These are phyloP conservation scores for Macropodus opercularis DNA, from an alignment of 2,797 vertebrate genomes.

Conservation along the genomic window DNA sequence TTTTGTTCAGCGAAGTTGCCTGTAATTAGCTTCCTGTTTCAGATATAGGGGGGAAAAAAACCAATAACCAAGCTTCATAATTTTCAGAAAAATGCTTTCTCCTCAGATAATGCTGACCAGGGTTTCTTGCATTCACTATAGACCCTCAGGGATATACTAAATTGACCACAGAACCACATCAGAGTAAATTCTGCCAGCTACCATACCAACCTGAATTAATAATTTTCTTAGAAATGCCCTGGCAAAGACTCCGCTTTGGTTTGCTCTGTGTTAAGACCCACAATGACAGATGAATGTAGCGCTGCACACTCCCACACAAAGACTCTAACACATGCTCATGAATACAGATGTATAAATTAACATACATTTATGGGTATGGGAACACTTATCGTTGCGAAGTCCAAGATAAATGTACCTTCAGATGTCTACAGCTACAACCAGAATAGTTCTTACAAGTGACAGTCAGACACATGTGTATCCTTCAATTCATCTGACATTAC, in stretches of 20 bases:
- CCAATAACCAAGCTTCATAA: conserved; percentile 3
- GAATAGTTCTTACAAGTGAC: background rate
- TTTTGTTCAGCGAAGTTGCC: conserved; percentile 5
- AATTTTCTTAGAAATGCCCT: background rate
- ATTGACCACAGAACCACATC: conserved; percentile 3
- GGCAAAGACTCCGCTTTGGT: background rate
- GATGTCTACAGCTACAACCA: conserved; percentile 3
- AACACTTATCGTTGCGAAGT: conserved; percentile 5
- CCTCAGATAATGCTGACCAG: conserved; percentile 5
- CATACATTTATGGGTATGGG: conserved; percentile 13
- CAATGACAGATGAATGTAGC: background rate
- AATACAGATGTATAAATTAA: conserved; percentile 29
- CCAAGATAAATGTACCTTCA: conserved; percentile 12
- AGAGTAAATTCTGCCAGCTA: conserved; percentile 2
- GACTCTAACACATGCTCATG: conserved; percentile 15
- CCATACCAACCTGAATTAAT: background rate
- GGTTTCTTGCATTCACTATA: background rate
- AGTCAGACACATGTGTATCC: background rate
- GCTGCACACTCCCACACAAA: background rate
- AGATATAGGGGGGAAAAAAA: conserved; percentile 7
- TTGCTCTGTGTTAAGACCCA: background rate
- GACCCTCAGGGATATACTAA: background rate
- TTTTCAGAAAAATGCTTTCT: conserved; percentile 9
- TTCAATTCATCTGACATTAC: conserved; percentile 1
- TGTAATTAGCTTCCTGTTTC: conserved; percentile 17